phyloP scores from a whole-genome alignment of 2,113 vertebrate genomes.

The Psophia crepitans region DNA sequence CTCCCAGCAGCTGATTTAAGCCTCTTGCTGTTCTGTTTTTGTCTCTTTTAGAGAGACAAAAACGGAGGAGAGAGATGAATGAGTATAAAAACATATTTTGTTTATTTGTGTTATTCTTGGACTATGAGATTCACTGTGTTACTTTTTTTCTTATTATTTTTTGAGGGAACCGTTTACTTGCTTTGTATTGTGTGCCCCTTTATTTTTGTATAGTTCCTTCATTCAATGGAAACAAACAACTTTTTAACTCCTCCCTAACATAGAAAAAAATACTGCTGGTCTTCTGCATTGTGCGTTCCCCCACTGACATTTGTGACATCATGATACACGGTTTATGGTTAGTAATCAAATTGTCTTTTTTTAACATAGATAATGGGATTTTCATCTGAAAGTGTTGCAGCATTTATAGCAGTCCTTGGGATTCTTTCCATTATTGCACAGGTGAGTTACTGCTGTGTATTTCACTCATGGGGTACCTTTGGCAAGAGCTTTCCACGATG shows the following conservation, averaged over 20 bases:
- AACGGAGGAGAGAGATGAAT: not conserved
- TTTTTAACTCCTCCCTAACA: too few relatives aligned
- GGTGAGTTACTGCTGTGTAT: constrained; percentile 53
- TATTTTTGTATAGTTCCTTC: not conserved
- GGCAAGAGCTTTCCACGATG: not conserved
- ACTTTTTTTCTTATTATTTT: too few relatives aligned
- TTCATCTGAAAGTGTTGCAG: constrained; percentile 86
- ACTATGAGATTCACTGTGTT: not conserved
- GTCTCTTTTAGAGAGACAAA: not conserved
- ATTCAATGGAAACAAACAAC: too few relatives aligned
- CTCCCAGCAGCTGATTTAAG: not conserved
- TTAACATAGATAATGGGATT: constrained; percentile 85
- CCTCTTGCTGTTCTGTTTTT: not conserved
- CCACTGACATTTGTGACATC: not conserved
- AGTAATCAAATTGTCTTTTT: not conserved
- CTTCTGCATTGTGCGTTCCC: not conserved
- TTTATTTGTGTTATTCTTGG: not conserved
- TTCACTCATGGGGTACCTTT: not conserved
- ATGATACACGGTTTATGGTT: fast-evolving
- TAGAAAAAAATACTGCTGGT: not conserved
- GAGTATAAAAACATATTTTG: not conserved
- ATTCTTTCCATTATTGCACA: constrained; percentile 89
- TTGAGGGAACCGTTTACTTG: not conserved
- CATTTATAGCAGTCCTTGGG: constrained; percentile 88
- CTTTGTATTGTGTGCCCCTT: not conserved